Evolutionary conservation across 2,888 invertebrate genomes (phyloP), one percentile per base, ranked within the genome.

Genomic region (Hybos culiciformis): DNA sequence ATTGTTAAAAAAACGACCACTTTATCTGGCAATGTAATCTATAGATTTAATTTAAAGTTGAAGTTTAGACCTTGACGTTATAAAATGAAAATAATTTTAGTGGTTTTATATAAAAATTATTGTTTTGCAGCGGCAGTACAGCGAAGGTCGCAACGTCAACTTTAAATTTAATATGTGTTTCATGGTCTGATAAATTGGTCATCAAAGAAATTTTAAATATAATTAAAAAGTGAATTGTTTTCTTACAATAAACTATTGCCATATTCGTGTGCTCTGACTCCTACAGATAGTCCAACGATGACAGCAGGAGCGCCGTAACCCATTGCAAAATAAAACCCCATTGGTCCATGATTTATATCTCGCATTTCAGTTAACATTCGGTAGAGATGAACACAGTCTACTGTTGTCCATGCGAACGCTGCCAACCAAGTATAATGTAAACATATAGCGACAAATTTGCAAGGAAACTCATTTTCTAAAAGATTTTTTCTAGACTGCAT

Each of bases 301-400:
- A 94, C 79, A 1, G 93, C 92, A 1, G 96, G 94, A 47, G 85
- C 77, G 43, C 86, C 93, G 62, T 93, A 96, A 14, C 92, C 94
- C 58, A 88, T 75, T 14, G 87, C 83, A 54, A 91, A 87, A 62
- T 90, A 94, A 61, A 93, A 90, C 46, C 78, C 74, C 82, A 94
- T 87, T 26, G 86, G 84, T 5, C 91, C 94, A 63, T 92, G 90
- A 71, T 96, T 94, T 38, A 96, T 91, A 66, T 94, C 93, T 4
- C 94, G 74, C 74, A 94, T 83, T 69, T 94, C 94, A 3, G 92
- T 90, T 52, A 96, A 69, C 80, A 94, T 87, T 37, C 96, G 75
- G 59, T 94, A 88, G 44, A 94, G 71, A 67, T 96, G 94, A 53
- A 93, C 76, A 23, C 90, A 86, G 66, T 92, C 92, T 42, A 92